Evolutionary conservation across 2,113 vertebrate species (phyloP).

Genomic region (Phrynosoma platyrhinos): DNA sequence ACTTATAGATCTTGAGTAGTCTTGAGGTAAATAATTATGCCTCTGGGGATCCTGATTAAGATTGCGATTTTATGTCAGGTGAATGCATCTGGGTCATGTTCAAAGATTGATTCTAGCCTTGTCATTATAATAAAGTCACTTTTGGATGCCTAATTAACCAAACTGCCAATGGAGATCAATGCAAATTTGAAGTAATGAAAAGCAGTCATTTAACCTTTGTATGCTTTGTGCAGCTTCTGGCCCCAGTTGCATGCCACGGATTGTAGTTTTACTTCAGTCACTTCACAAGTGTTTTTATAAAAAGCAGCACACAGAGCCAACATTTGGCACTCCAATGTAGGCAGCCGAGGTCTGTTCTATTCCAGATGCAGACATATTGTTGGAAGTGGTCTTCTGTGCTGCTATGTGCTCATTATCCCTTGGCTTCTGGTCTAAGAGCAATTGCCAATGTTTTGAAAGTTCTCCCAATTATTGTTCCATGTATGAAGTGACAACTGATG

Average conservation of each 20-base stretch:
- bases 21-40: constrained; percentile 47
- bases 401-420: not conserved
- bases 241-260: not conserved
- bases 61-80: constrained; percentile 49
- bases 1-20: constrained; percentile 32
- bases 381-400: rapidly evolving
- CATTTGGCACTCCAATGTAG: not conserved
- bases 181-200: constrained; percentile 39
- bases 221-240: not conserved
- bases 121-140: constrained; percentile 49
- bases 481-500: not conserved
- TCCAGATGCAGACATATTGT: rapidly evolving
- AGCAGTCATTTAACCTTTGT: constrained; percentile 24
- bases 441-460: not conserved
- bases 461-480: not conserved
- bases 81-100: constrained; percentile 48
- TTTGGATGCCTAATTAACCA: constrained; percentile 36
- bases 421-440: rapidly evolving
- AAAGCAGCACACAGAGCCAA: not conserved
- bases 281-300: not conserved
- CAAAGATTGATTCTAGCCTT: constrained; percentile 23
- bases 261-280: not conserved
- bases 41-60: constrained; percentile 46
- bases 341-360: rapidly evolving
- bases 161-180: constrained; percentile 52